Evolutionary conservation across 2,797 vertebrate genomes (phyloP).

Genomic region (Xenops minutus): DNA sequence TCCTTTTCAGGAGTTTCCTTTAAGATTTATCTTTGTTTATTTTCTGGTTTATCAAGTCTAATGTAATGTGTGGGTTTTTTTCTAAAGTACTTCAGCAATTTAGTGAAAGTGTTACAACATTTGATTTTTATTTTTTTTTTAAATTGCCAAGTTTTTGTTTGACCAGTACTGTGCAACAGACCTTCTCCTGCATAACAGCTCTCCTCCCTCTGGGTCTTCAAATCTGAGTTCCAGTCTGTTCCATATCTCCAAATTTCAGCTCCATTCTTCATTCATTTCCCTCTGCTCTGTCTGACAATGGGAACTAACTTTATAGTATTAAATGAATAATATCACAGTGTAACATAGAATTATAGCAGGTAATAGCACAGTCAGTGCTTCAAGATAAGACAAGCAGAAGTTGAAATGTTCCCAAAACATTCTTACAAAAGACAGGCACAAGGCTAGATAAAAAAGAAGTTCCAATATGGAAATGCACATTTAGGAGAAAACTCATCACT

Average conservation of each 20-base stretch:
- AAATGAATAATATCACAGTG: not conserved
- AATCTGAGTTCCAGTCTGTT: not conserved
- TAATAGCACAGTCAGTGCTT: not conserved
- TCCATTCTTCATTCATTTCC: not conserved
- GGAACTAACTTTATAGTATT: not conserved
- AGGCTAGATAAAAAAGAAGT: not conserved
- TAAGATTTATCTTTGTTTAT: not conserved
- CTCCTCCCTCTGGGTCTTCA: not conserved
- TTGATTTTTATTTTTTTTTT: not conserved
- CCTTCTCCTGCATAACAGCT: not conserved
- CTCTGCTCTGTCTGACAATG: not conserved
- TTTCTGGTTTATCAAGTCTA: not conserved
- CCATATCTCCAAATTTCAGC: not conserved
- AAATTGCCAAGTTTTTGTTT: not conserved
- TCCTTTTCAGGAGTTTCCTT: not conserved
- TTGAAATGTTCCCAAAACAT: not conserved
- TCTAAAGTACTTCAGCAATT: not conserved
- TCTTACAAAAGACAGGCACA: not conserved
- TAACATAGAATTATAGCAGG: not conserved
- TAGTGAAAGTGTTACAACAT: not conserved
- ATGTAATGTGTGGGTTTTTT: not conserved
- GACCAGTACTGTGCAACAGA: not conserved
- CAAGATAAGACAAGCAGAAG: not conserved
- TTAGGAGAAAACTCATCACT: not conserved
- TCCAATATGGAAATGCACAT: not conserved